phyloP scores from a whole-genome alignment of 2,888 invertebrate genomes.

The Zhuqinia jingwanae region DNA sequence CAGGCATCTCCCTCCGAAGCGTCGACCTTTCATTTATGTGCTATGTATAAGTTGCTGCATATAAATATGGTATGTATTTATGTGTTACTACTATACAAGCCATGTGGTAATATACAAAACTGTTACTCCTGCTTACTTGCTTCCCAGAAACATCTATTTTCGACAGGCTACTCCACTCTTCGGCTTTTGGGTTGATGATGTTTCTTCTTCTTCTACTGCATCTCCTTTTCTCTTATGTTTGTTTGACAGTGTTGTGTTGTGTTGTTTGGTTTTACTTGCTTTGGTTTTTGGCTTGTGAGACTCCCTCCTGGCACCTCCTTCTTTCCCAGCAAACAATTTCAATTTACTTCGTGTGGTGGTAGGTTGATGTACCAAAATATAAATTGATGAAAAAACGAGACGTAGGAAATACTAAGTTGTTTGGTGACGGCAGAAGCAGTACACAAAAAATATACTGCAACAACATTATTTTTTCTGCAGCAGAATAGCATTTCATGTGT shows the following conservation, averaged over 20 bases:
- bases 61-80: too few relatives aligned
- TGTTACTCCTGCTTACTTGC: slow-evolving; percentile 55
- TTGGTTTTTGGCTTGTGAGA: slow-evolving; percentile 68
- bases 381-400: slow-evolving; percentile 61
- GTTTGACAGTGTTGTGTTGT: slow-evolving; percentile 56
- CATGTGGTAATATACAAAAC: slow-evolving; percentile 25
- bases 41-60: slow-evolving; percentile 3
- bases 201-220: too few relatives aligned
- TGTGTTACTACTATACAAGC: not conserved
- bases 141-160: slow-evolving; percentile 36
- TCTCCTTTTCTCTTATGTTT: too few relatives aligned
- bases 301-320: slow-evolving; percentile 67
- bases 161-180: slow-evolving; percentile 31
- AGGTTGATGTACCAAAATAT: slow-evolving; percentile 55
- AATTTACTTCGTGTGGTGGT: slow-evolving; percentile 67
- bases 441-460: slow-evolving; percentile 37
- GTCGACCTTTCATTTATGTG: slow-evolving; percentile 66
- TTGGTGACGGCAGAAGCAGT: slow-evolving; percentile 17
- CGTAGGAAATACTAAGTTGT: slow-evolving; percentile 15
- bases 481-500: not conserved
- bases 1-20: slow-evolving; percentile 67
- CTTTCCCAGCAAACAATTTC: slow-evolving; percentile 66
- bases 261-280: slow-evolving; percentile 62
- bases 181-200: slow-evolving; percentile 44
- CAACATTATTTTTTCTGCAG: slow-evolving; percentile 47